These are phyloP conservation scores for Cebidichthys violaceus DNA, from an alignment of 2,113 vertebrate species.

Conservation along the genomic window DNA sequence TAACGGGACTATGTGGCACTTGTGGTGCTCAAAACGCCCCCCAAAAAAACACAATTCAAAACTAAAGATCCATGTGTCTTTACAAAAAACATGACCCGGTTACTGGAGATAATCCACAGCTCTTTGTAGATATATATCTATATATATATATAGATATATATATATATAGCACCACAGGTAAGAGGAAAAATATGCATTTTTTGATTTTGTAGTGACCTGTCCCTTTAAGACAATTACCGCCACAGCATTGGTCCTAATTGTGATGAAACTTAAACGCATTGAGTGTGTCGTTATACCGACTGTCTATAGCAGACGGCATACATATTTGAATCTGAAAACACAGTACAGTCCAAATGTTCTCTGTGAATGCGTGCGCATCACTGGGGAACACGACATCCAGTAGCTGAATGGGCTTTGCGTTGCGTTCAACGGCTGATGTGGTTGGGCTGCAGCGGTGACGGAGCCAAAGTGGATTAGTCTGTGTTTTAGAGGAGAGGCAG, in stretches of 20 bases:
- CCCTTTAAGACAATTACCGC: background rate
- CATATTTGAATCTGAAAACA: constrained; percentile 1
- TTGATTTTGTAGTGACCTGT: no score
- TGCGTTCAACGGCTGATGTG: background rate
- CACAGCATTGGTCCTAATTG: background rate
- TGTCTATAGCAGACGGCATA: no score
- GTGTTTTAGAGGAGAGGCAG: constrained; percentile 16
- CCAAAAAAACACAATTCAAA: background rate
- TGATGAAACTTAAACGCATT: no score
- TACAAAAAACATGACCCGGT: no score
- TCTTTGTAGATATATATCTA: no score
- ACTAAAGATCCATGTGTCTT: background rate
- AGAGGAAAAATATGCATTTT: no score
- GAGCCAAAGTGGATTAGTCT: constrained; percentile 8
- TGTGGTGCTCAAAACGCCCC: background rate
- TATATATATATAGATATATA: no score
- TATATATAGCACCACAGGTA: no score
- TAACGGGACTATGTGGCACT: background rate
- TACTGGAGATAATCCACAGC: no score
- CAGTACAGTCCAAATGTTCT: background rate
- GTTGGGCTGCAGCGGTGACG: background rate
- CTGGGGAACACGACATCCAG: background rate
- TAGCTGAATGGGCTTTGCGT: background rate
- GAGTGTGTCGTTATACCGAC: background rate
- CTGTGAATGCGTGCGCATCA: background rate